Conservation (phyloP, 2,113 vertebrate species). For the Gymnarchus niloticus region DNA sequence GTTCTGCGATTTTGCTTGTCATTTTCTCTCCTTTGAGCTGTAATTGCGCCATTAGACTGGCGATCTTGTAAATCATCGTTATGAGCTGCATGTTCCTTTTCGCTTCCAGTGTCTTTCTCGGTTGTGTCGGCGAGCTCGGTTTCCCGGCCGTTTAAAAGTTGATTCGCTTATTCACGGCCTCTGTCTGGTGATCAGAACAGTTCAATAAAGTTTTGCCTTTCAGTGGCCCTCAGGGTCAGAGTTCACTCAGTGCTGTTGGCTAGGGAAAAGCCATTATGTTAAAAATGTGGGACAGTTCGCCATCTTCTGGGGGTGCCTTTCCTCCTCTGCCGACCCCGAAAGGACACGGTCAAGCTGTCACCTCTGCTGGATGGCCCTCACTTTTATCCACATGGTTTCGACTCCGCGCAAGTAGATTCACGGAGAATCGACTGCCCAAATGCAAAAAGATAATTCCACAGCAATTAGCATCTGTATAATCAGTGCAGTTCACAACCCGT, state of each 20-base stretch:
- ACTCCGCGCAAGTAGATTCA: not conserved
- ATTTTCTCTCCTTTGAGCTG: not conserved
- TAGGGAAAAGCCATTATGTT: not conserved
- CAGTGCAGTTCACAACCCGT: not conserved
- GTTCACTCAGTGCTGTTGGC: not conserved
- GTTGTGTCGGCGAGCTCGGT: not conserved
- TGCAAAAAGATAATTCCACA: constrained; percentile 13
- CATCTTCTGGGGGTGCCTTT: no score
- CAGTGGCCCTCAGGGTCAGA: not conserved
- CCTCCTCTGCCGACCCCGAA: not conserved
- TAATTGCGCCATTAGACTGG: not conserved
- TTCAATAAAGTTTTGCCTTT: not conserved
- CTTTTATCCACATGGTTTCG: not conserved
- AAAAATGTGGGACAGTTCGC: not conserved
- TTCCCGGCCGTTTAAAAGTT: not conserved
- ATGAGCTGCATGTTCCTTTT: not conserved
- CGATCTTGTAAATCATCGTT: not conserved
- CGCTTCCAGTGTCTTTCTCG: not conserved
- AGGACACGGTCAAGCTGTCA: not conserved
- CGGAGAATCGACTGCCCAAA: constrained; percentile 4
- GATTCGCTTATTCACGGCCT: not conserved
- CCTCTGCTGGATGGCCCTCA: not conserved
- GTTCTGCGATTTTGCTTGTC: not conserved
- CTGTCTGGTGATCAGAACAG: not conserved
- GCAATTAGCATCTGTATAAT: constrained; percentile 16